A percentile compares a stretch with the other conserved stretches of the same genome.
Evolutionary conservation across 1,140 invertebrate species (phyloP).

Genomic region (Lordiphosa collinella): DNA sequence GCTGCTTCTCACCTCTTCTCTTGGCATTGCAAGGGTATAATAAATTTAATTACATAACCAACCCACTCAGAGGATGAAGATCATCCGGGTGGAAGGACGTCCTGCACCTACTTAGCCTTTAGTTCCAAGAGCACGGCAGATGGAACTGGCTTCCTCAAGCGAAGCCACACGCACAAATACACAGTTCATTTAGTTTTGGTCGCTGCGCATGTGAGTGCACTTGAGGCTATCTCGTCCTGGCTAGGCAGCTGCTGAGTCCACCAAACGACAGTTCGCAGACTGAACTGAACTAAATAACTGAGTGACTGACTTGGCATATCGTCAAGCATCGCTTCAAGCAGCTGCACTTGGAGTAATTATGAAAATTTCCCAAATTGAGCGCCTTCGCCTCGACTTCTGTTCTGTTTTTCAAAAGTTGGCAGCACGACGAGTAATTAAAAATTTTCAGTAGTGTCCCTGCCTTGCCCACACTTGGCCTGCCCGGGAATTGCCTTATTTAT

Average conservation of each 20-base stretch:
- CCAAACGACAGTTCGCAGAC: not conserved
- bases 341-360: slow-evolving; percentile 11
- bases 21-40: no score
- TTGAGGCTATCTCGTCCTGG: slow-evolving; percentile 6
- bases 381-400: not conserved
- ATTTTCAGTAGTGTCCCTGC: slow-evolving; percentile 21
- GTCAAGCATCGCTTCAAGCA: not conserved
- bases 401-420: slow-evolving; percentile 32
- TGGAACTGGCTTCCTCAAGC: not conserved
- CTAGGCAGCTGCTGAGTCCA: no score
- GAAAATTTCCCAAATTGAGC: slow-evolving; percentile 54
- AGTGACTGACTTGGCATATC: not conserved
- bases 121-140: slow-evolving; percentile 38
- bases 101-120: slow-evolving; percentile 49
- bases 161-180: slow-evolving; percentile 17
- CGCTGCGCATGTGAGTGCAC: slow-evolving; percentile 31
- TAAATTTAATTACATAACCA: no score
- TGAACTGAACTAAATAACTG: no score
- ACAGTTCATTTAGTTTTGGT: slow-evolving; percentile 29
- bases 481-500: slow-evolving; percentile 19
- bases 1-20: no score
- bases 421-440: slow-evolving; percentile 51
- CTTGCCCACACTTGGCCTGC: slow-evolving; percentile 7
- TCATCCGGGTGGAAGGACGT: no score
- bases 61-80: no score